Evolutionary conservation across 2,113 vertebrate species (phyloP).

Genomic region (Clarias magur): DNA sequence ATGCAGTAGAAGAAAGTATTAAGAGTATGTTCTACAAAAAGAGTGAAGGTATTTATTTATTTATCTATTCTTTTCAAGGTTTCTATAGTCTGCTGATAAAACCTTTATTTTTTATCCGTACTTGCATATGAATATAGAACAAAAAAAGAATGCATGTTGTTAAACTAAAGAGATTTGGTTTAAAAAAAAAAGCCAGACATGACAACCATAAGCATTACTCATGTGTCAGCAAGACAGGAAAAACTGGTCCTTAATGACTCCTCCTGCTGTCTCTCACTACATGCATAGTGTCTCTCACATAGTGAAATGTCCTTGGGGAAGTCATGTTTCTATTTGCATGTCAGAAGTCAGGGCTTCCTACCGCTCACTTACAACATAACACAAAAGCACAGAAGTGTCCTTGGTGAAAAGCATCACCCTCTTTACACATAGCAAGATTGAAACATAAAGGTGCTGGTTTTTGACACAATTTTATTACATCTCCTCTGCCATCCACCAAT

Average conservation of each 20-base stretch:
- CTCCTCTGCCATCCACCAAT: background rate
- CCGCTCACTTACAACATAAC: constrained; percentile 55
- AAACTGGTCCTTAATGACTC: constrained; percentile 15
- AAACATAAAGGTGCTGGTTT: constrained; percentile 60
- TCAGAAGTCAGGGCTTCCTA: constrained; percentile 18
- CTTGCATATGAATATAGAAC: constrained; percentile 1
- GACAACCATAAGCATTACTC: background rate
- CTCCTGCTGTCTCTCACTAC: background rate
- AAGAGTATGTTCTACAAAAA: background rate
- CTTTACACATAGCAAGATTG: constrained; percentile 47
- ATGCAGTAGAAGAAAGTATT: constrained; percentile 19
- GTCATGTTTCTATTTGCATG: constrained; percentile 29
- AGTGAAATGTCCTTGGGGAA: constrained; percentile 30
- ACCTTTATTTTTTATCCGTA: constrained; percentile 28
- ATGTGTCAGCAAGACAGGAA: constrained; percentile 8
- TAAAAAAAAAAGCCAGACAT: background rate
- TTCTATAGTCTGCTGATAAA: constrained; percentile 32
- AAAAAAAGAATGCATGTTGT: constrained; percentile 1
- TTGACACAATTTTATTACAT: constrained; percentile 37
- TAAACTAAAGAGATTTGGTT: background rate
- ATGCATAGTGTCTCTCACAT: background rate
- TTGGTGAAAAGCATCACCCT: constrained; percentile 56
- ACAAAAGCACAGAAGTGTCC: constrained; percentile 51
- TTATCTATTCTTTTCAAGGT: background rate
- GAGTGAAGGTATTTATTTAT: constrained; percentile 32